These are phyloP conservation scores for Camponotus vicinus DNA, from an alignment of 1,140 invertebrate genomes.

Conservation along the genomic window DNA sequence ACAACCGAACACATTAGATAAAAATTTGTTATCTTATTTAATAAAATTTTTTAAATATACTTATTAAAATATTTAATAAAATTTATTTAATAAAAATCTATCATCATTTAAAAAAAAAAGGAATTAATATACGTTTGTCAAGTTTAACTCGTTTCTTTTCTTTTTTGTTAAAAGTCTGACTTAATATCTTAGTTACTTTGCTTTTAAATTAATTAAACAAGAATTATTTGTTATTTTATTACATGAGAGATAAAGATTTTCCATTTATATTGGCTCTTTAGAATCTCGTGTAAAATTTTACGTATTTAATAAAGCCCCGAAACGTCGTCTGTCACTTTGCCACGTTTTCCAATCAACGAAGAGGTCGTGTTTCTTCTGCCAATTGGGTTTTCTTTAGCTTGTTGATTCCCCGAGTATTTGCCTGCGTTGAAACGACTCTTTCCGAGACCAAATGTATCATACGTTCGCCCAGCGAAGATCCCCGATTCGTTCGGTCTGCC, in stretches of 20 bases:
- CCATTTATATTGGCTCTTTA: background rate
- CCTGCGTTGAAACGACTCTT: slow-evolving; percentile 84
- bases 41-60: too few relatives aligned
- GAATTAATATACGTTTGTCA: too few relatives aligned
- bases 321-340: slow-evolving; percentile 84
- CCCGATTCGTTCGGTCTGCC: slow-evolving; percentile 73
- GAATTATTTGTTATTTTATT: background rate
- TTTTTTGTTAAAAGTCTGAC: background rate
- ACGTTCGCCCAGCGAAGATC: slow-evolving; percentile 80
- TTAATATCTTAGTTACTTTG: background rate
- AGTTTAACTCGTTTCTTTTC: too few relatives aligned
- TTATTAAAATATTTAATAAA: too few relatives aligned
- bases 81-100: too few relatives aligned
- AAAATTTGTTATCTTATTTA: background rate
- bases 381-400: slow-evolving; percentile 71
- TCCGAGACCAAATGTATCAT: slow-evolving; percentile 82
- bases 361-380: slow-evolving; percentile 76
- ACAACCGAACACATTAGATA: background rate
- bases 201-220: slow-evolving; percentile 36
- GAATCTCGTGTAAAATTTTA: background rate
- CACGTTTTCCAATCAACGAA: slow-evolving; percentile 72
- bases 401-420: slow-evolving; percentile 82
- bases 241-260: background rate
- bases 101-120: too few relatives aligned
- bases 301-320: slow-evolving; percentile 81